Conservation (phyloP, 2,888 invertebrate genomes). For the Thyatira batis region DNA sequence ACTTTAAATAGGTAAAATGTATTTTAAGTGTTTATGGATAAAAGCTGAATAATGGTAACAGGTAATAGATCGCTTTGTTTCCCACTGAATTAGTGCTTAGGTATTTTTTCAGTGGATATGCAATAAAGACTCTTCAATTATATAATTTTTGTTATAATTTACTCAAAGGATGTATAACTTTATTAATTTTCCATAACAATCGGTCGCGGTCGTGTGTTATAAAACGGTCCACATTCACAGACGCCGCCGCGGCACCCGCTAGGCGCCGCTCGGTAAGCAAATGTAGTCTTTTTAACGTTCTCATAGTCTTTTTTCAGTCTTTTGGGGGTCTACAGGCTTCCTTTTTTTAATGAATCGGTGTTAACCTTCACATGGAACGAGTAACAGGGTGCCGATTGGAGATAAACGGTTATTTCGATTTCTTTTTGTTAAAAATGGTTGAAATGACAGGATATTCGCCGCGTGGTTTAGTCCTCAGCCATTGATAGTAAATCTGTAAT, state of each 20-base stretch:
- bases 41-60: too few species aligned
- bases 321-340: conserved; percentile 76
- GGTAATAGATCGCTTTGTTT: too few species aligned
- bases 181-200: conserved; percentile 9
- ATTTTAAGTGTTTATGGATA: too few species aligned
- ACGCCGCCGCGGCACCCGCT: conserved; percentile 75
- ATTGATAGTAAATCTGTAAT: conserved; percentile 57
- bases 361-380: conserved; percentile 79
- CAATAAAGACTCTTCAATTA: too few species aligned
- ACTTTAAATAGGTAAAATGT: too few species aligned
- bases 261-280: conserved; percentile 79
- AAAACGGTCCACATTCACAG: conserved; percentile 71
- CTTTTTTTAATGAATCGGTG: conserved; percentile 81
- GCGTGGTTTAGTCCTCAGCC: conserved; percentile 54
- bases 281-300: conserved; percentile 68
- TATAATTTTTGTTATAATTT: too few species aligned
- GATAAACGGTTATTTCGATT: conserved; percentile 67
- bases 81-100: too few species aligned
- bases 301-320: conserved; percentile 74
- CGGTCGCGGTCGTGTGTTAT: conserved; percentile 40
- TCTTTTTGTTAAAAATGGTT: conserved; percentile 49
- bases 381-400: conserved; percentile 80
- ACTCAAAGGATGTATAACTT: too few species aligned
- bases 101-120: too few species aligned
- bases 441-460: conserved; percentile 70